Evolutionary conservation across 2,888 invertebrate species (phyloP).

Genomic region (Meandrusa payeni): DNA sequence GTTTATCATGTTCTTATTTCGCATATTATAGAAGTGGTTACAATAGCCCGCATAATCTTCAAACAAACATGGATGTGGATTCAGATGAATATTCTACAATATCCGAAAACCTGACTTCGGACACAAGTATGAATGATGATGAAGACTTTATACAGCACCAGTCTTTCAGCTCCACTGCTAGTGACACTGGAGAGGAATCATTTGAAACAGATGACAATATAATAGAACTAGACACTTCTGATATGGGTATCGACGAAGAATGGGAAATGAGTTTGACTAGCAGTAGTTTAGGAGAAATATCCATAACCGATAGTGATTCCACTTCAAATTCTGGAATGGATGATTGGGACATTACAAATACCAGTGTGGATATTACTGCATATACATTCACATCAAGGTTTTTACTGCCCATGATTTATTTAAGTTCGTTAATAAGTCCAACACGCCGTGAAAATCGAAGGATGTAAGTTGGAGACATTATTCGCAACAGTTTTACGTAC

Average conservation of each 20-base stretch:
- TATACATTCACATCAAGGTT: conserved; percentile 16
- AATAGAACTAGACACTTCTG: neutral
- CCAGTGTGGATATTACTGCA: conserved; percentile 37
- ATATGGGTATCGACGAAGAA: neutral
- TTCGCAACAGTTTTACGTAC: no score
- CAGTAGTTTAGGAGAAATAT: no score
- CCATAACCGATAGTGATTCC: no score
- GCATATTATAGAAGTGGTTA: neutral
- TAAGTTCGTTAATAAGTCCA: conserved; percentile 23
- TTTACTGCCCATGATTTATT: conserved; percentile 14
- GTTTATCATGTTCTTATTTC: no score
- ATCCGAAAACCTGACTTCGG: conserved; percentile 55
- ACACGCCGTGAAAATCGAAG: conserved; percentile 25
- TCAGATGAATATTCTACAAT: conserved; percentile 47
- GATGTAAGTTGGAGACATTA: conserved; percentile 39
- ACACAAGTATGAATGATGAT: conserved; percentile 47
- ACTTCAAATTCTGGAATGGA: no score
- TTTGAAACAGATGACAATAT: no score
- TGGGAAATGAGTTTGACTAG: no score
- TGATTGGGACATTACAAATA: conserved; percentile 33
- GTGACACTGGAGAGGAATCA: no score
- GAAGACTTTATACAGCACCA: no score
- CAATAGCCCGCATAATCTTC: conserved; percentile 12
- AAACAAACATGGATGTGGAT: conserved; percentile 19
- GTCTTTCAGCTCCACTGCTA: neutral